Base-by-base conservation (phyloP, 2,113 vertebrate species). In the Synodontis membranacea region DNA sequence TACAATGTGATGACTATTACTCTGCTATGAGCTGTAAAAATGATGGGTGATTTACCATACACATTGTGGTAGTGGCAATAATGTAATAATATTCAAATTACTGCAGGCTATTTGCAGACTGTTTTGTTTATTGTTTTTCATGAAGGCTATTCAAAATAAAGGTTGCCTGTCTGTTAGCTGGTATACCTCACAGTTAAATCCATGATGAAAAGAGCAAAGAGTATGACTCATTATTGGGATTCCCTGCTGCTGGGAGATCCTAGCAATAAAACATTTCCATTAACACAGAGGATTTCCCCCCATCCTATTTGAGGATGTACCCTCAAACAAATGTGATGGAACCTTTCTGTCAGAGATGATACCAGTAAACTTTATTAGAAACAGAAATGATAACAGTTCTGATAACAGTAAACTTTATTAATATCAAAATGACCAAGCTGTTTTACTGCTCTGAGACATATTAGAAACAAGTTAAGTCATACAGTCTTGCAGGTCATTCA, bases 211-310 rank as follows among this genome's bases (percentile, higher is more conserved):
- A 56, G 48, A 54, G 28, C 0, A 31, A 54, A 8, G 25, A 42
- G 25, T 31, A n/a, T 42, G 21, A 54, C 23, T 60, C 54, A 72
- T 39, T 25, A 7, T 6, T 23, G 39, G 70, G 83, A 75, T 60
- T 60, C 52, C 83, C 83, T 75, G 21, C 42, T n/a, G 7, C 17
- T 46, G 83, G 83, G 83, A 60, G 39, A 58, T 84, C 83, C 83
- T 60, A 17, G 42, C 42, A n/a, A 82, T 66, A n/a, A 56, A 46
- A 60, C 17, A 60, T 72, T 54, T 84, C 50, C 25, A 12, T 52
- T 42, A 25, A 58, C 66, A 74, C 37, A 58, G 25, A 60, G 70
- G 62, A 68, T 50, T 48, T 34, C 23, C 83, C 42, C 82, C 48
- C n/a, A n/a, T n/a, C n/a, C n/a, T n/a, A n/a, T n/a, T n/a, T n/a